phyloP scores from a whole-genome alignment of 1,140 invertebrate genomes.

The Bombus cullumanus region DNA sequence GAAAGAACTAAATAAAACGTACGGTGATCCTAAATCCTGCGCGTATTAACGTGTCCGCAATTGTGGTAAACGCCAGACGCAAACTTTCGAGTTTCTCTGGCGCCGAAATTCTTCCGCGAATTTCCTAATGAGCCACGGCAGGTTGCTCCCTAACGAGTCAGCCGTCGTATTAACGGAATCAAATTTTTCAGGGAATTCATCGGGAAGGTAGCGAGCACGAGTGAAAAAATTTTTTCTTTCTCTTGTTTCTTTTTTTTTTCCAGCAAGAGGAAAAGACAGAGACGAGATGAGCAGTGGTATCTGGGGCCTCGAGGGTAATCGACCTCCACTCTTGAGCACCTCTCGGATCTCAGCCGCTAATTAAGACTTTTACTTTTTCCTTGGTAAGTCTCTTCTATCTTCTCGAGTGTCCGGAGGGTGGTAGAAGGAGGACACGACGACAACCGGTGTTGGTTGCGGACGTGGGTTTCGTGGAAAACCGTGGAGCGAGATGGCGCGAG shows the following conservation, averaged over 20 bases:
- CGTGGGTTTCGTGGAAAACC: slow-evolving; percentile 42
- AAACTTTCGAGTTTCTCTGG: neutral
- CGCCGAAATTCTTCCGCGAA: neutral
- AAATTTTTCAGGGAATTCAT: slow-evolving; percentile 62
- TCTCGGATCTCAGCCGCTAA: slow-evolving; percentile 68
- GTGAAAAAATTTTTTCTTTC: slow-evolving; percentile 17
- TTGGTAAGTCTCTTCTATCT: slow-evolving; percentile 61
- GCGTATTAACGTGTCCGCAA: neutral
- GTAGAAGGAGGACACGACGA: slow-evolving; percentile 2
- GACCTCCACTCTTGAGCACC: slow-evolving; percentile 62
- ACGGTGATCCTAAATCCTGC: neutral
- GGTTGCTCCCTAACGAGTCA: slow-evolving; percentile 52
- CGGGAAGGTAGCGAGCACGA: neutral
- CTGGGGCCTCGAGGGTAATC: slow-evolving; percentile 60
- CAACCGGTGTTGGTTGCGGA: slow-evolving; percentile 41
- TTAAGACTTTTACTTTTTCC: slow-evolving; percentile 71
- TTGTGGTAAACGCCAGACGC: neutral
- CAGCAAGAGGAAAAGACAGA: slow-evolving; percentile 7
- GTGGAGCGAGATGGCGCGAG: slow-evolving; percentile 33
- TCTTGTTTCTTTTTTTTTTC: neutral
- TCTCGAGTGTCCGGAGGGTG: slow-evolving; percentile 37
- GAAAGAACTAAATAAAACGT: too few species aligned
- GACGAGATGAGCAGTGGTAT: slow-evolving; percentile 43
- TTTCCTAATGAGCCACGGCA: slow-evolving; percentile 46
- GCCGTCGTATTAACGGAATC: slow-evolving; percentile 55